A percentile compares a stretch with the other conserved stretches of the same genome.
phyloP scores from a whole-genome alignment of 2,797 vertebrate genomes.

The Eospalax fontanierii region DNA sequence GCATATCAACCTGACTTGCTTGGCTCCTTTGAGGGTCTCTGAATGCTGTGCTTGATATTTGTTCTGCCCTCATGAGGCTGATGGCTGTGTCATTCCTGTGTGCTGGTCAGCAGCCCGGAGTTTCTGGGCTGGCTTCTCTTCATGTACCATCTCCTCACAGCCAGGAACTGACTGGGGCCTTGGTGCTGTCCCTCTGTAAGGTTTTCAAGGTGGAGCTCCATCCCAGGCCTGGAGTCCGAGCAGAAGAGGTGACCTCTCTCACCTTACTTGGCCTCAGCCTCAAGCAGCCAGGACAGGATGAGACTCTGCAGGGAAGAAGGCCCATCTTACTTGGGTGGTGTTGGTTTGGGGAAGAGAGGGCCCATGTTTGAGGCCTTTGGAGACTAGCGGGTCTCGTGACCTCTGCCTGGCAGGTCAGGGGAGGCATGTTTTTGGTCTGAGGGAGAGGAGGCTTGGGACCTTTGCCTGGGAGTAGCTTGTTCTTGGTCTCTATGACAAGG shows the following conservation, averaged over 20 bases:
- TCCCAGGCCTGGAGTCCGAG: too few species aligned
- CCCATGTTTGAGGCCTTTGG: background rate
- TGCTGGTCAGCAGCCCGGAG: background rate
- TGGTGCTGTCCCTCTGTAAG: rapidly evolving
- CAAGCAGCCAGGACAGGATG: background rate
- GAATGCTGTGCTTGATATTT: background rate
- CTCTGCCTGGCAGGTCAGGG: background rate
- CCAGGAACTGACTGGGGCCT: background rate
- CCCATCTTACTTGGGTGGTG: background rate
- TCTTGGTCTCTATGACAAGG: background rate
- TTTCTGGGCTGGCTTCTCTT: background rate
- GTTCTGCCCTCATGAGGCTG: background rate
- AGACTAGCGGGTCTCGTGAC: background rate
- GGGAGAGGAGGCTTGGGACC: background rate
- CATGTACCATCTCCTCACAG: background rate
- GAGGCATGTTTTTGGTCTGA: background rate
- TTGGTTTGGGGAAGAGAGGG: background rate
- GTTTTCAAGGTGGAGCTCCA: rapidly evolving
- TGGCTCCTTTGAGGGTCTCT: slow-evolving; percentile 25
- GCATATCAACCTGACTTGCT: background rate
- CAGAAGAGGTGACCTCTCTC: background rate
- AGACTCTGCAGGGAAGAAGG: background rate
- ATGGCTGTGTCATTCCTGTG: too few species aligned
- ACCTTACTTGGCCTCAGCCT: background rate
- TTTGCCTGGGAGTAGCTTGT: background rate